Conservation (phyloP, 2,113 vertebrate genomes). For the Morphnarchus princeps region DNA sequence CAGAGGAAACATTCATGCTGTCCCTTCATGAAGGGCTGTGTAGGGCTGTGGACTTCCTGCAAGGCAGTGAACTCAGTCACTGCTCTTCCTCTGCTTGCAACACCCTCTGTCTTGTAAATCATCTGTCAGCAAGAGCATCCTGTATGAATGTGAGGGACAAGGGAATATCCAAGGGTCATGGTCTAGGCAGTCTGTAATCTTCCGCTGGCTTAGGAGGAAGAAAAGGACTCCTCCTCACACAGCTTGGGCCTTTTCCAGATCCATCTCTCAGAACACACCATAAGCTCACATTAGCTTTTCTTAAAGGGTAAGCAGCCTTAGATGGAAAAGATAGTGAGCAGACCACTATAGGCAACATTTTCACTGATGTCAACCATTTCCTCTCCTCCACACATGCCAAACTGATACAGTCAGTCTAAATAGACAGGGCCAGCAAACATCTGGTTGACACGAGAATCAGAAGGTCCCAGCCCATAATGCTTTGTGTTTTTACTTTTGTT, state of each 20-base stretch:
- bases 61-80: background rate
- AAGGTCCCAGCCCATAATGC: background rate
- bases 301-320: slow-evolving; percentile 1
- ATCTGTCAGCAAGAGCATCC: slow-evolving; percentile 25
- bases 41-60: background rate
- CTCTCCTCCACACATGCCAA: background rate
- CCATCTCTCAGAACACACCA: background rate
- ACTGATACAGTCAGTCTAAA: background rate
- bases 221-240: background rate
- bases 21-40: background rate
- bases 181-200: background rate
- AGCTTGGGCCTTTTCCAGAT: slow-evolving; percentile 6
- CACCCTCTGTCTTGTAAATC: background rate
- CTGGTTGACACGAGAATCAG: slow-evolving; percentile 11
- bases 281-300: background rate
- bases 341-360: background rate
- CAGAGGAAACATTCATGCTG: background rate
- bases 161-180: background rate
- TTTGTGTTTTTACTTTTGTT: background rate
- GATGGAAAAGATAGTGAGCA: slow-evolving; percentile 12
- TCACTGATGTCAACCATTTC: slow-evolving; percentile 41
- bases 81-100: background rate
- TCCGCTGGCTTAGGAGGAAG: background rate
- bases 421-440: slow-evolving; percentile 40
- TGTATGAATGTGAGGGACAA: background rate